These are phyloP conservation scores for Seira musarum DNA, from an alignment of 2,888 invertebrate species.

Conservation along the genomic window DNA sequence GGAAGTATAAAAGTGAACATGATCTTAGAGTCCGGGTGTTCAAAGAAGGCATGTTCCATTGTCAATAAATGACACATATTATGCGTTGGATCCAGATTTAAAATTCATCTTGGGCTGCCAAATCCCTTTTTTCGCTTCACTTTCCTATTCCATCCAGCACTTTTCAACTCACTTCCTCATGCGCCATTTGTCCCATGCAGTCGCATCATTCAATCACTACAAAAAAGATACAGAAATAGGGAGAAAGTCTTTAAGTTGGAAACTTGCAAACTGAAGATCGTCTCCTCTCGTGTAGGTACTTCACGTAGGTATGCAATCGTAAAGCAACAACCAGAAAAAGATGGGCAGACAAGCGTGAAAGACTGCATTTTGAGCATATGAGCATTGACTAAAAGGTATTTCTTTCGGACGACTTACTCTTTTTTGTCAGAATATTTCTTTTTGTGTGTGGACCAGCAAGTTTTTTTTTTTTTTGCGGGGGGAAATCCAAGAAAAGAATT, in stretches of 20 bases:
- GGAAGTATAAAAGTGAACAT: too few species aligned
- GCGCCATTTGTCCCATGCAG: constrained; percentile 54
- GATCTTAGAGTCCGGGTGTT: too few species aligned
- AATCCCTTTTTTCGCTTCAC: too few species aligned
- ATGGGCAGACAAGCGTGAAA: constrained; percentile 53
- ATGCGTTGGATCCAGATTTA: too few species aligned
- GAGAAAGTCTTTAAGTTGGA: not conserved
- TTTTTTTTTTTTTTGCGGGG: too few species aligned
- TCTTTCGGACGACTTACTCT: constrained; percentile 46
- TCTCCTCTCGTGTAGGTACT: not conserved
- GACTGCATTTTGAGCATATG: constrained; percentile 51
- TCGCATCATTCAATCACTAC: constrained; percentile 54
- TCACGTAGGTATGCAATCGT: not conserved
- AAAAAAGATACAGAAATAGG: constrained; percentile 38
- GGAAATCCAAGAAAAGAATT: too few species aligned
- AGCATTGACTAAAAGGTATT: constrained; percentile 53
- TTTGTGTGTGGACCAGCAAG: constrained; percentile 3
- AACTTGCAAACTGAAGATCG: constrained; percentile 12
- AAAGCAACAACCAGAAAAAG: constrained; percentile 33
- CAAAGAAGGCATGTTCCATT: too few species aligned
- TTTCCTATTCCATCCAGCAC: constrained; percentile 5
- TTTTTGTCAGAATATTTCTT: constrained; percentile 38
- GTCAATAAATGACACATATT: too few species aligned
- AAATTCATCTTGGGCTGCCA: too few species aligned
- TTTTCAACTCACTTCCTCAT: constrained; percentile 51